These are phyloP conservation scores for Spicauda simplicius DNA, from an alignment of 2,888 invertebrate species.

Conservation along the genomic window DNA sequence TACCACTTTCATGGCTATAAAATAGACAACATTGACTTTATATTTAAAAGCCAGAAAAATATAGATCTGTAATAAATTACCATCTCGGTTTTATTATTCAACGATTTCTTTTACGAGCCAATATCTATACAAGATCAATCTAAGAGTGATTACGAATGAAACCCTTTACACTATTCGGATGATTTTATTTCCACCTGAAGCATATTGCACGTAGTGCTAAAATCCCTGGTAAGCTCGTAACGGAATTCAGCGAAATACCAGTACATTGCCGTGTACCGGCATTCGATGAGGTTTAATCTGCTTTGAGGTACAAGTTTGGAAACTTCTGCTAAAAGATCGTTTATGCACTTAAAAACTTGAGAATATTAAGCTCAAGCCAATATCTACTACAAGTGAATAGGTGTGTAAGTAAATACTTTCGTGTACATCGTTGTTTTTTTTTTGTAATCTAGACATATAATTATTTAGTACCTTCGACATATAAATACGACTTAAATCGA, in stretches of 20 bases:
- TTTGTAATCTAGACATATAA: too few species aligned
- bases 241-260: conserved; percentile 27
- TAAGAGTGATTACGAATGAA: not conserved
- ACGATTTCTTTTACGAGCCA: too few species aligned
- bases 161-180: not conserved
- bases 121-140: too few species aligned
- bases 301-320: conserved; percentile 28
- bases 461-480: too few species aligned
- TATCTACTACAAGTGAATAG: not conserved
- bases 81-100: too few species aligned
- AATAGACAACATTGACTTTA: too few species aligned
- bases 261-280: conserved; percentile 19
- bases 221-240: conserved; percentile 1
- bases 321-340: conserved; percentile 24
- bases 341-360: conserved; percentile 11
- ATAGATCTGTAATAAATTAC: too few species aligned
- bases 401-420: not conserved
- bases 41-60: too few species aligned
- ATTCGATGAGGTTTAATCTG: conserved; percentile 32
- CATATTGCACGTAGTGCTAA: conserved; percentile 4
- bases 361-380: not conserved
- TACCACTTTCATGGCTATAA: too few species aligned
- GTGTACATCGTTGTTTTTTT: not conserved
- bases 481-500: too few species aligned
- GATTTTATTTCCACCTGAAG: not conserved